These are phyloP conservation scores for Perca schrenkii DNA, from an alignment of 2,113 vertebrate species.

Conservation along the genomic window DNA sequence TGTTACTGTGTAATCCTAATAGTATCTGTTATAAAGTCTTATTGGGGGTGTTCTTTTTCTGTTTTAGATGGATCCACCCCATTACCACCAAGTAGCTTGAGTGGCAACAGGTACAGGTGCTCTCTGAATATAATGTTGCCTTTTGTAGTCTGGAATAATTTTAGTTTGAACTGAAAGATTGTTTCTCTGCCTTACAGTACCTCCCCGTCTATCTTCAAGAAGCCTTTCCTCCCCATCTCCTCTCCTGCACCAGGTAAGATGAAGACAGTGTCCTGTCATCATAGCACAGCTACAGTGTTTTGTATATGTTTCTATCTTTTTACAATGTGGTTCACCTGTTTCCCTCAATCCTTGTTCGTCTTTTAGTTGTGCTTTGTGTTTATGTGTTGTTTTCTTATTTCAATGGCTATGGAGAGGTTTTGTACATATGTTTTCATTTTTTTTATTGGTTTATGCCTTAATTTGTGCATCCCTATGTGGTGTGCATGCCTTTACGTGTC, in stretches of 20 bases:
- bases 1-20: background rate
- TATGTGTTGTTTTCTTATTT: slow-evolving; percentile 14
- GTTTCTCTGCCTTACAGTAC: slow-evolving; percentile 65
- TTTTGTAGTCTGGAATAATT: background rate
- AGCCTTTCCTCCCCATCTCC: slow-evolving; percentile 89
- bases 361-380: slow-evolving; percentile 24
- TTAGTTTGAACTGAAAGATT: slow-evolving; percentile 16
- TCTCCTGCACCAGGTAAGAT: slow-evolving; percentile 86
- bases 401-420: slow-evolving; percentile 1
- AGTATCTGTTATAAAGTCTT: background rate
- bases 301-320: slow-evolving; percentile 18
- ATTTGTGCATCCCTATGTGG: slow-evolving; percentile 62
- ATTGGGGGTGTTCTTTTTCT: slow-evolving; percentile 21
- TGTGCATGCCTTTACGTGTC: slow-evolving; percentile 78
- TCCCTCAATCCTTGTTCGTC: slow-evolving; percentile 13
- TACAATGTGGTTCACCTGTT: slow-evolving; percentile 4
- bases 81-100: slow-evolving; percentile 67
- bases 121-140: slow-evolving; percentile 14
- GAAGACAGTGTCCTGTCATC: background rate
- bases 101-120: slow-evolving; percentile 76
- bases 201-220: slow-evolving; percentile 91
- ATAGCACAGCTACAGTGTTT: slow-evolving; percentile 4
- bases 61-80: slow-evolving; percentile 77
- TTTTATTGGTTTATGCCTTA: slow-evolving; percentile 40
- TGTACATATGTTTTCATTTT: slow-evolving; percentile 5